Conservation (phyloP, 2,888 invertebrate genomes). For the Tupiocoris notatus region DNA sequence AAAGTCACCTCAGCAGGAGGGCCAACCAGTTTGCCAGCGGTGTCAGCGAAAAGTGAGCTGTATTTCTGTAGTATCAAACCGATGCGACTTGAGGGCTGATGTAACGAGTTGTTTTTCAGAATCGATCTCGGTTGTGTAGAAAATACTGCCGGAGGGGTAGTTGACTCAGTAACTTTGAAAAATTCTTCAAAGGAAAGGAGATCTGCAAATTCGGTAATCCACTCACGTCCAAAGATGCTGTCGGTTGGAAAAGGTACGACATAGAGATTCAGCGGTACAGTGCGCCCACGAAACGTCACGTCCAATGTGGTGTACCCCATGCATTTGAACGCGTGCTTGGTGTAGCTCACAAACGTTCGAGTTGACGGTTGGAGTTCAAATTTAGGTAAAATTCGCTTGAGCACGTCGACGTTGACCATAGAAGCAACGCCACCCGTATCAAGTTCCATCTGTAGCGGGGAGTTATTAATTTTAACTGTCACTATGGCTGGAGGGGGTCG, state of each 20-base stretch:
- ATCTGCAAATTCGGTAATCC: conserved; percentile 1
- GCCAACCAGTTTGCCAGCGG: conserved; percentile 25
- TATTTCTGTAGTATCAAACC: conserved; percentile 2
- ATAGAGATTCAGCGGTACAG: too few relatives aligned
- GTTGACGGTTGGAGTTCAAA: background rate
- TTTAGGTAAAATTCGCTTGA: background rate
- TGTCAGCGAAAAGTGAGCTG: conserved; percentile 5
- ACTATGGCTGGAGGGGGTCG: conserved; percentile 5
- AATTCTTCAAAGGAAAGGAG: background rate
- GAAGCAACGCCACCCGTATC: conserved; percentile 17
- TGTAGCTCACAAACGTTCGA: conserved; percentile 8
- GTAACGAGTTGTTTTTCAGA: too few relatives aligned
- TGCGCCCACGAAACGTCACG: too few relatives aligned
- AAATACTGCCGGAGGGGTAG: too few relatives aligned
- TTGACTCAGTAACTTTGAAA: too few relatives aligned
- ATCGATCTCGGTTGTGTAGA: too few relatives aligned
- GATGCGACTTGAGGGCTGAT: too few relatives aligned
- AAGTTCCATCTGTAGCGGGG: conserved; percentile 15
- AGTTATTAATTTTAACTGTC: conserved; percentile 10
- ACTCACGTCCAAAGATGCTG: conserved; percentile 25
- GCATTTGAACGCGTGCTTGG: background rate
- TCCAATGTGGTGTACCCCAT: too few relatives aligned
- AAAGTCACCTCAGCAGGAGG: background rate
- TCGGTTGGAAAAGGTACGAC: background rate
- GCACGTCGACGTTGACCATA: background rate